Evolutionary conservation across 2,888 invertebrate genomes (phyloP), one percentile per base, ranked within the genome.

Genomic region (Pseudoips prasinana): DNA sequence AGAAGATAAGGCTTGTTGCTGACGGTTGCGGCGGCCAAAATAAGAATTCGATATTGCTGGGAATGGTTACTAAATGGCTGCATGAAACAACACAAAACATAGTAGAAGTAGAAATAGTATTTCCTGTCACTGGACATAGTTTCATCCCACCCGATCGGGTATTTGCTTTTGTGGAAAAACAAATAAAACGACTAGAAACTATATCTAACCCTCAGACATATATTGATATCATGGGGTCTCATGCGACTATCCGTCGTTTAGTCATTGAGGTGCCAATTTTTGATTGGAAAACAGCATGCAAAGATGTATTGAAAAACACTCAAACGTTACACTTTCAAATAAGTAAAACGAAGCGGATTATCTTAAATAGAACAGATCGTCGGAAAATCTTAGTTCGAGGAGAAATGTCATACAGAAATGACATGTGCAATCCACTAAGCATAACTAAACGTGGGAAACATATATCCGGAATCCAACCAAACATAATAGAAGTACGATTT

Each of bases 1-100:
- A 32, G 17, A 25, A 9, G 26, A 33, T 41, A 32, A 33, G 49
- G 23, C 31, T 53, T 20, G 32, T 55, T 7, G 48, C 55, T 10
- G 60, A 60, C 38, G 52, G 58, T 22, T 58, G 58, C 34, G 49
- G 40, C 5, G 43, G 40, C 29, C 59, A 60, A 39, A 60, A 56
- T 33, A 56, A 60, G 35, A 56, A 58, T 36, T 46, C 39, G 17
- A 56, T 29, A 27, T 9, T 54, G 27, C 26, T 57, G 10, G 47
- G 46, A 23, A 57, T 55, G 53, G 43, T 36, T 36, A 31, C 34
- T 37, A 53, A 55, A 30, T 55, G 58, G 49, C 39, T 46, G 24
- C 18, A 33, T 19, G 42, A 45, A 17, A 25, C 34, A 23, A 29
- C 29, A 33, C 19, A 25, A 22, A 32, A 39, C 31, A 35, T 44